Percentiles rank a stretch among this genome's conserved stretches.
These are phyloP conservation scores for Calidris pugnax DNA, from an alignment of 2,113 vertebrate species.

Conservation along the genomic window DNA sequence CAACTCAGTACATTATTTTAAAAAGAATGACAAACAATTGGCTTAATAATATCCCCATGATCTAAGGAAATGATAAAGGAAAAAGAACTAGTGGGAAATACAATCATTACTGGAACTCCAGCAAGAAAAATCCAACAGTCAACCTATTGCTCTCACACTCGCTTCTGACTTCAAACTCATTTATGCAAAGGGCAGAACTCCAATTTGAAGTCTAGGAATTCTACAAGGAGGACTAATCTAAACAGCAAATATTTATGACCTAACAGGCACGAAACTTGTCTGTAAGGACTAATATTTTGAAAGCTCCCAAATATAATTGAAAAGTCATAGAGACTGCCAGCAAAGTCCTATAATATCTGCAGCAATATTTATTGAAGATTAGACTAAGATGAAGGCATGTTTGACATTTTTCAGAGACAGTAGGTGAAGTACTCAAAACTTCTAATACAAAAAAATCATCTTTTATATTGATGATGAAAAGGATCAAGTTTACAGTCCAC, in stretches of 20 bases:
- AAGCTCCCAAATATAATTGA: neutral
- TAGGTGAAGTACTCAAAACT: neutral
- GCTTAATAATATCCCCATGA: neutral
- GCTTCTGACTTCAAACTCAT: neutral
- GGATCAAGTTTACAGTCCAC: neutral
- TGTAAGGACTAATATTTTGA: neutral
- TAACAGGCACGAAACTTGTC: neutral
- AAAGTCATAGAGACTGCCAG: neutral
- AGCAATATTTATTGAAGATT: neutral
- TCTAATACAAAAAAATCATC: neutral
- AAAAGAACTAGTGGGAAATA: neutral
- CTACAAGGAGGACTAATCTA: neutral
- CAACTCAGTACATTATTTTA: neutral
- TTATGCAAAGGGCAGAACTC: neutral
- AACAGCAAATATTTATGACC: neutral
- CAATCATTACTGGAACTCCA: neutral
- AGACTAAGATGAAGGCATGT: neutral
- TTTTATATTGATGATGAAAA: neutral
- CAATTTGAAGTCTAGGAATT: neutral
- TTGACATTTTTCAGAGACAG: neutral
- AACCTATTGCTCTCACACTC: neutral
- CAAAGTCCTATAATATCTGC: neutral
- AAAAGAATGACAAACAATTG: neutral
- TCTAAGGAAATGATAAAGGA: neutral
- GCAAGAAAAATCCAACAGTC: neutral